Evolutionary conservation across 1,140 invertebrate genomes (phyloP).

Genomic region (Drosophila littoralis): DNA sequence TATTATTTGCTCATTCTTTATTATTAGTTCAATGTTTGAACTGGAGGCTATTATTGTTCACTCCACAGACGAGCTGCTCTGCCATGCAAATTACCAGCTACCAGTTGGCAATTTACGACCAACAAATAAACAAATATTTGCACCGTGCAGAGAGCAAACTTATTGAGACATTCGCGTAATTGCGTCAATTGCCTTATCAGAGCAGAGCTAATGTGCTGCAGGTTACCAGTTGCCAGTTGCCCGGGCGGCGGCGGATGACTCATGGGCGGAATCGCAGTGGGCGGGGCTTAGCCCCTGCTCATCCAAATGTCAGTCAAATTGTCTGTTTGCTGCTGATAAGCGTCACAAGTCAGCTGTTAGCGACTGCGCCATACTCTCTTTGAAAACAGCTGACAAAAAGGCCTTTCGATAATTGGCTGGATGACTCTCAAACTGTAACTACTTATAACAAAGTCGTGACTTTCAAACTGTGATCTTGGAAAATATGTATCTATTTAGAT

Average conservation of each 20-base stretch:
- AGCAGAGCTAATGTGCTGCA: background rate
- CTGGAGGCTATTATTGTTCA: constrained; percentile 12
- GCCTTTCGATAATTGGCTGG: too few relatives aligned
- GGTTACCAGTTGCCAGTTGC: background rate
- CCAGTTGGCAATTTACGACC: constrained; percentile 60
- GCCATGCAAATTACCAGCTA: constrained; percentile 28
- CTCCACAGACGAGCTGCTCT: background rate
- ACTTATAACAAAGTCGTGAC: background rate
- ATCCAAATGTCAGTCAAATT: constrained; percentile 21
- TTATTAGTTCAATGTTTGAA: constrained; percentile 54
- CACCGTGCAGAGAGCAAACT: constrained; percentile 8
- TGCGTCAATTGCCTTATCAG: constrained; percentile 65
- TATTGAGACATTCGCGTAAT: constrained; percentile 54
- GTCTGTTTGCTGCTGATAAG: constrained; percentile 14
- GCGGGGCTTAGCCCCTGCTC: constrained; percentile 13
- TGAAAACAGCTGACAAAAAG: background rate
- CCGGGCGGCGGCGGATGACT: background rate
- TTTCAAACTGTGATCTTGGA: background rate
- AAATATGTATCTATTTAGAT: too few relatives aligned
- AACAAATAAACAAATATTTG: constrained; percentile 61
- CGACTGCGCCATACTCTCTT: background rate
- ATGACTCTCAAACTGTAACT: background rate
- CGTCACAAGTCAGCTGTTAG: background rate
- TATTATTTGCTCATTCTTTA: constrained; percentile 76
- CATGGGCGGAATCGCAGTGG: background rate